Conservation (phyloP, 1,140 invertebrate genomes). For the Tribolium castaneum region DNA sequence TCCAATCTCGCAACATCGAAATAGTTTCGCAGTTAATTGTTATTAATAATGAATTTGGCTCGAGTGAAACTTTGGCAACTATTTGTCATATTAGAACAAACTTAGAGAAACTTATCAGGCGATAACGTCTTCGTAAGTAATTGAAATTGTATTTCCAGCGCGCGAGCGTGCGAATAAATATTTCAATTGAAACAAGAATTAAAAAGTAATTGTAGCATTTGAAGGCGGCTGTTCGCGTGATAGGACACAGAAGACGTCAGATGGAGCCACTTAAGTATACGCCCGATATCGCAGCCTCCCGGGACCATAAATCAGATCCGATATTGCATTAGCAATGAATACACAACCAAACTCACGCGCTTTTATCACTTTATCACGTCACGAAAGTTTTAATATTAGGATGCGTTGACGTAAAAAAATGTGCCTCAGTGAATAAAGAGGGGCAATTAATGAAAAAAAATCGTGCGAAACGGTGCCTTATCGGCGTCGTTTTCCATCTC, state of each 20-base stretch:
- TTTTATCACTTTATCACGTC: slow-evolving; percentile 47
- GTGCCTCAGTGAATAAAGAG: too few species aligned
- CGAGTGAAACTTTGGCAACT: neutral
- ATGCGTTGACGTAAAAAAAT: too few species aligned
- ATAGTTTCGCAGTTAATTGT: slow-evolving; percentile 18
- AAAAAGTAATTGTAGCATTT: neutral
- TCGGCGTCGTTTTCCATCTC: slow-evolving; percentile 20
- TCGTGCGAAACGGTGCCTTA: too few species aligned
- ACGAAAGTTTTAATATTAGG: slow-evolving; percentile 46
- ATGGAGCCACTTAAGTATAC: slow-evolving; percentile 39
- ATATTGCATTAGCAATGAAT: slow-evolving; percentile 46
- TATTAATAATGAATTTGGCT: slow-evolving; percentile 27
- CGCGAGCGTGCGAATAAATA: neutral
- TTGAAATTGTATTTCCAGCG: slow-evolving; percentile 12
- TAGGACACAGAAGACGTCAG: slow-evolving; percentile 10
- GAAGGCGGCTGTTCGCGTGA: neutral
- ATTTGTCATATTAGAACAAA: slow-evolving; percentile 29
- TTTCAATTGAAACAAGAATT: neutral
- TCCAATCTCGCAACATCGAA: neutral
- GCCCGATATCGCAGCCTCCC: slow-evolving; percentile 21
- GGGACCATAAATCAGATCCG: slow-evolving; percentile 39
- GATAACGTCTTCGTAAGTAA: neutral
- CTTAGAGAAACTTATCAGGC: slow-evolving; percentile 12
- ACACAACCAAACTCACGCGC: slow-evolving; percentile 32
- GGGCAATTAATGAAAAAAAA: too few species aligned